Conservation (phyloP, 2,113 vertebrate genomes). For the Pseudorasbora parva region DNA sequence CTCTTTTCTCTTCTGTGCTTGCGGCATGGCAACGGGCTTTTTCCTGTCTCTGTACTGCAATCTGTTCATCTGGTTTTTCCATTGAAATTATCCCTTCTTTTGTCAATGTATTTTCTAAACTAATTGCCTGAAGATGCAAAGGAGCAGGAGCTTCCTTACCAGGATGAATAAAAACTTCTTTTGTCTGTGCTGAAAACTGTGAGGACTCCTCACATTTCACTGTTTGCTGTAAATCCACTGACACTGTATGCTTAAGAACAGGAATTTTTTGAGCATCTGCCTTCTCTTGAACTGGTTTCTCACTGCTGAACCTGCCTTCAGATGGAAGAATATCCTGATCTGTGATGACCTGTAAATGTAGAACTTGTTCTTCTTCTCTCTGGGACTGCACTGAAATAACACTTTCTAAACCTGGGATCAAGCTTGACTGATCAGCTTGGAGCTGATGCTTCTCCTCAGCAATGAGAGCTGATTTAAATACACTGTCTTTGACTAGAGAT, state of each 20-base stretch:
- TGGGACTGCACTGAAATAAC: constrained; percentile 64
- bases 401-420: constrained; percentile 69
- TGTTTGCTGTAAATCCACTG: constrained; percentile 72
- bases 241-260: constrained; percentile 70
- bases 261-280: constrained; percentile 71
- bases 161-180: constrained; percentile 60
- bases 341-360: constrained; percentile 77
- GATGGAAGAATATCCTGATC: constrained; percentile 75
- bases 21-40: constrained; percentile 70
- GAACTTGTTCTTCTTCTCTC: constrained; percentile 69
- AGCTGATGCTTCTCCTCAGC: constrained; percentile 76
- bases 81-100: constrained; percentile 77
- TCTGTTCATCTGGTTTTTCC: constrained; percentile 71
- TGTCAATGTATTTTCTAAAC: constrained; percentile 68
- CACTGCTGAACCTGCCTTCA: constrained; percentile 72
- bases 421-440: constrained; percentile 67
- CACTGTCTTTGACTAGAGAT: constrained; percentile 63
- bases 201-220: constrained; percentile 69
- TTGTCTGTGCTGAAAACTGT: constrained; percentile 66
- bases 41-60: constrained; percentile 76
- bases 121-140: constrained; percentile 75
- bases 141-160: constrained; percentile 68
- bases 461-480: constrained; percentile 67
- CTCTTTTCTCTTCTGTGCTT: constrained; percentile 74
- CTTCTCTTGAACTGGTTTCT: constrained; percentile 68